Conservation (phyloP, 2,888 invertebrate species). For the Molorchus minor region DNA sequence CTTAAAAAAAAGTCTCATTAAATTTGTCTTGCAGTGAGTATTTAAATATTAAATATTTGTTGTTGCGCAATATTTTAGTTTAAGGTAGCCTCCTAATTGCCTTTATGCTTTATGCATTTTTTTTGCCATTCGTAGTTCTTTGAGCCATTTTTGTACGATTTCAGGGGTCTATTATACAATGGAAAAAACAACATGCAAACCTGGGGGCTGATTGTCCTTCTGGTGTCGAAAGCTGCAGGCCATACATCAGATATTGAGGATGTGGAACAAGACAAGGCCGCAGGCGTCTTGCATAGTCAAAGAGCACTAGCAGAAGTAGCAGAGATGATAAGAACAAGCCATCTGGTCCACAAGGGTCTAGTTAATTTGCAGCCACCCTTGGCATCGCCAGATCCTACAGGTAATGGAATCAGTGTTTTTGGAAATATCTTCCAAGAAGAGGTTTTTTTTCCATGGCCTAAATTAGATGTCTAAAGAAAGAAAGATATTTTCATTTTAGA, state of each 20-base stretch:
- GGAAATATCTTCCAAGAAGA: too few species aligned
- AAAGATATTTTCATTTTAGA: too few species aligned
- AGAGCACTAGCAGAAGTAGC: constrained; percentile 92
- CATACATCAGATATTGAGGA: constrained; percentile 81
- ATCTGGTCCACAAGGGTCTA: constrained; percentile 82
- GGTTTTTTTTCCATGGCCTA: too few species aligned
- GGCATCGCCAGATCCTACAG: constrained; percentile 35
- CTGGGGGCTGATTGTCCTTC: constrained; percentile 89
- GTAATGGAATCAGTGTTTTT: constrained; percentile 14
- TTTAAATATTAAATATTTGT: too few species aligned
- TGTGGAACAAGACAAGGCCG: constrained; percentile 86
- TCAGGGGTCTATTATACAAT: constrained; percentile 87
- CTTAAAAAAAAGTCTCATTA: too few species aligned
- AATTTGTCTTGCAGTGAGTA: too few species aligned
- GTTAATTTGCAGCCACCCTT: constrained; percentile 77
- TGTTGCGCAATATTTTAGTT: too few species aligned
- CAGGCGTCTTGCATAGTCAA: constrained; percentile 86
- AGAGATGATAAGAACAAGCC: constrained; percentile 94
- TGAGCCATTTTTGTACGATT: too few species aligned
- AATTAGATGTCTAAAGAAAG: too few species aligned
- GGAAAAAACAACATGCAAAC: constrained; percentile 94
- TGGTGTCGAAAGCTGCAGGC: constrained; percentile 92
- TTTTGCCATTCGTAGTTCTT: too few species aligned
- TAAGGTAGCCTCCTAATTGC: too few species aligned
- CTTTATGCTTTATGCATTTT: too few species aligned